A percentile compares a stretch with the other conserved stretches of the same genome.
Conservation (phyloP, 2,113 vertebrate genomes). For the Ammodytes dubius region DNA sequence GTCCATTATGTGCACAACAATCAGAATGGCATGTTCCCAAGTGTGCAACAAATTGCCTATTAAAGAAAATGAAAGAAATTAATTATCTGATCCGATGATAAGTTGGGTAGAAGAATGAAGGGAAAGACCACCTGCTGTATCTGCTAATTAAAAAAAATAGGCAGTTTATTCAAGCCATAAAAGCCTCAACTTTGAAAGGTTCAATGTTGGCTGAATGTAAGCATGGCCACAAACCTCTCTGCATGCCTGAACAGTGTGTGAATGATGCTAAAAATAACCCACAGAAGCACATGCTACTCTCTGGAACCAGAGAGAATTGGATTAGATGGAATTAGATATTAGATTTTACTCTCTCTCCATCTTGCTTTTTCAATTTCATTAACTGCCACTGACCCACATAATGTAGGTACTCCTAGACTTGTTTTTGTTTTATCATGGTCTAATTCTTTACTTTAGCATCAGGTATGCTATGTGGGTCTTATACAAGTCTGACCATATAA, state of each 20-base stretch:
- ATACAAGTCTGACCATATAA: not conserved
- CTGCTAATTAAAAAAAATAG: slow-evolving; percentile 56
- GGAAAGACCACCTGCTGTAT: too few relatives aligned
- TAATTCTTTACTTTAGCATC: not conserved
- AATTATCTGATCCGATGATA: slow-evolving; percentile 34
- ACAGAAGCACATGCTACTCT: slow-evolving; percentile 32
- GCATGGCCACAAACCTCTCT: slow-evolving; percentile 18
- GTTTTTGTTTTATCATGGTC: not conserved
- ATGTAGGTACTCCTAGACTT: slow-evolving; percentile 14
- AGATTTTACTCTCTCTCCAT: slow-evolving; percentile 37
- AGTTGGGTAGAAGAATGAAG: not conserved
- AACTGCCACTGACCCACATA: slow-evolving; percentile 19
- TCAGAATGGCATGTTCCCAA: not conserved
- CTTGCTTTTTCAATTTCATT: slow-evolving; percentile 45
- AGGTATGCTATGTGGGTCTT: not conserved
- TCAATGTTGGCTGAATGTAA: slow-evolving; percentile 41
- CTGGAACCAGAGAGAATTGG: slow-evolving; percentile 46
- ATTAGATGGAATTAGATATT: slow-evolving; percentile 53
- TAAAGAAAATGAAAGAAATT: slow-evolving; percentile 22
- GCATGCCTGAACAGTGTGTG: slow-evolving; percentile 32
- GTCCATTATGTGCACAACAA: slow-evolving; percentile 21
- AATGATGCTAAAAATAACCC: slow-evolving; percentile 67
- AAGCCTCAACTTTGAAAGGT: slow-evolving; percentile 41
- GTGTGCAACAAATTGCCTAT: slow-evolving; percentile 21
- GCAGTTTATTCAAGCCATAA: slow-evolving; percentile 40